These are phyloP conservation scores for Phaethornis superciliosus DNA, from an alignment of 2,113 vertebrate species.

Conservation along the genomic window DNA sequence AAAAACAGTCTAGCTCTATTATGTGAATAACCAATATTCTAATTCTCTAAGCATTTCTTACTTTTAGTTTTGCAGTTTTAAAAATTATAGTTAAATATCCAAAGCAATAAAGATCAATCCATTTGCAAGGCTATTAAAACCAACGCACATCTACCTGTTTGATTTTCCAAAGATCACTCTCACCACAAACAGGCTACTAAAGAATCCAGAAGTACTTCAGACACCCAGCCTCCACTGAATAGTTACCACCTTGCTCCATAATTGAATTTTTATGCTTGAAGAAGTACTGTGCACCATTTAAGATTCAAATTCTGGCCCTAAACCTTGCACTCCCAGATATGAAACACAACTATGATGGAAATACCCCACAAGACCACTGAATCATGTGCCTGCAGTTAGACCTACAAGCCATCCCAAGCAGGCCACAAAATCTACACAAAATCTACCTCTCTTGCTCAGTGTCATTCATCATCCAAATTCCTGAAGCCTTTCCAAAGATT, in stretches of 20 bases:
- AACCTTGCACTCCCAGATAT: neutral
- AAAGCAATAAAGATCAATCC: constrained; percentile 21
- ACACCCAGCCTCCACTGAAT: neutral
- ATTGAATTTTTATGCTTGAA: neutral
- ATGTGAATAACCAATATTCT: neutral
- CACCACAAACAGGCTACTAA: neutral
- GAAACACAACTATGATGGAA: neutral
- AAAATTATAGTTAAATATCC: constrained; percentile 6
- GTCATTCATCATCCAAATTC: neutral
- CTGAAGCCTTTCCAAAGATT: neutral
- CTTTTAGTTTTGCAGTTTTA: neutral
- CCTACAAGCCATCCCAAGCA: neutral
- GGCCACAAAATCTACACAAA: neutral
- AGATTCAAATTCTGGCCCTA: neutral
- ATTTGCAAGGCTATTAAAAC: neutral
- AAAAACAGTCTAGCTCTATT: neutral
- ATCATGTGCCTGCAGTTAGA: neutral
- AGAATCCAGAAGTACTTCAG: neutral
- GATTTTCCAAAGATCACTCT: neutral
- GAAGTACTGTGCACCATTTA: accelerated
- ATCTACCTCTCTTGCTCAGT: neutral
- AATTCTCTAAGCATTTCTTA: neutral
- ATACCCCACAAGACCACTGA: accelerated
- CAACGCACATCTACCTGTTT: neutral
- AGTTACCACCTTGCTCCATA: neutral